Conservation (phyloP, 1,140 invertebrate genomes). For the Musca vetustissima region DNA sequence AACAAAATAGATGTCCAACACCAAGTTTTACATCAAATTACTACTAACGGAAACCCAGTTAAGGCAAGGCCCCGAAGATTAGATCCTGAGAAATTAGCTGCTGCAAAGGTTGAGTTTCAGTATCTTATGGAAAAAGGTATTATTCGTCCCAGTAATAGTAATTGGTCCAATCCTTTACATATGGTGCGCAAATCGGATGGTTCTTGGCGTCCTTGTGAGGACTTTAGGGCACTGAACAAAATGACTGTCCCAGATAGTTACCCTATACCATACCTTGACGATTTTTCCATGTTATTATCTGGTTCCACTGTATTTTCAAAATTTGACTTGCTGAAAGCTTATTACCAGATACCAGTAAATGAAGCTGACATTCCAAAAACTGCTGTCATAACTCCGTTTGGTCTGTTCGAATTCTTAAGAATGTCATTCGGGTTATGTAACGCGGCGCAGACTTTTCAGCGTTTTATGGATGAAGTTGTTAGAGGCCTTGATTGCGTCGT, state of each 20-base stretch:
- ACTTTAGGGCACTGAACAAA: too few species aligned
- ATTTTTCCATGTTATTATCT: too few species aligned
- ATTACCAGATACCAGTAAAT: constrained; percentile 5
- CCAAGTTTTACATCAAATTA: background rate
- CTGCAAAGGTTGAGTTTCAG: background rate
- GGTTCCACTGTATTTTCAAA: background rate
- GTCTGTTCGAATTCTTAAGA: background rate
- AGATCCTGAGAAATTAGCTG: background rate
- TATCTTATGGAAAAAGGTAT: background rate
- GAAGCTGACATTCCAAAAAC: constrained; percentile 2
- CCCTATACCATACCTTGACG: background rate
- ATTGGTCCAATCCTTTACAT: background rate
- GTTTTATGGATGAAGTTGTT: constrained; percentile 55
- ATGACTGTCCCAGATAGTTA: too few species aligned
- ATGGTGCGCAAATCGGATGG: background rate
- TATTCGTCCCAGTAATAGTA: background rate
- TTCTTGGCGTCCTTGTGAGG: background rate
- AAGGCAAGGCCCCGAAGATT: background rate
- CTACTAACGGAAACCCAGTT: background rate
- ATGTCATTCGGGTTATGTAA: constrained; percentile 23
- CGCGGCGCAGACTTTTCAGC: constrained; percentile 50
- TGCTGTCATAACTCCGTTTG: constrained; percentile 18
- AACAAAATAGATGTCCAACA: background rate
- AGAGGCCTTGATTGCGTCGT: constrained; percentile 45
- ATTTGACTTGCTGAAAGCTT: background rate